Evolutionary conservation across 2,797 vertebrate species (phyloP).

Genomic region (Coranthus polyacanthus): DNA sequence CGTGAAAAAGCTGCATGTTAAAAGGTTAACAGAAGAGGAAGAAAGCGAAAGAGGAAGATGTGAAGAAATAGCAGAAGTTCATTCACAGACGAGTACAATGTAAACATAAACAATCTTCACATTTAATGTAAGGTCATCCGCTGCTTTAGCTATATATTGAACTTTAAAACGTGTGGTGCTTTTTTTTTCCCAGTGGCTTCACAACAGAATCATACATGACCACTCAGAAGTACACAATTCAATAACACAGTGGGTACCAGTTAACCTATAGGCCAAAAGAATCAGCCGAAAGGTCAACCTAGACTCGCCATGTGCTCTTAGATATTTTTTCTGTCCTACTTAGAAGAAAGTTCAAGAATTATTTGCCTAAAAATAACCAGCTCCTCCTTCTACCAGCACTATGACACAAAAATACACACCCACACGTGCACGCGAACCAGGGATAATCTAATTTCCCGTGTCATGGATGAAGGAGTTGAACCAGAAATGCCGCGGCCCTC

Average conservation of each 20-base stretch:
- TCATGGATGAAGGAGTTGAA: constrained; percentile 61
- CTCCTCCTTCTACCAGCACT: constrained; percentile 2
- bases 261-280: constrained; percentile 1
- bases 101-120: too few relatives aligned
- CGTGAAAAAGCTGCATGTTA: too few relatives aligned
- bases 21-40: too few relatives aligned
- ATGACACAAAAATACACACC: constrained; percentile 24
- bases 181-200: constrained; percentile 1
- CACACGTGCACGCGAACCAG: constrained; percentile 25
- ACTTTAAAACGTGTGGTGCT: too few relatives aligned
- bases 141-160: too few relatives aligned
- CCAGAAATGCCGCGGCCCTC: constrained; percentile 47
- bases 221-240: constrained; percentile 13
- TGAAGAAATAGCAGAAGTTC: too few relatives aligned
- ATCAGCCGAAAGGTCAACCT: constrained; percentile 31
- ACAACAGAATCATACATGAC: not conserved
- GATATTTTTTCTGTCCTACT: not conserved
- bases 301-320: not conserved
- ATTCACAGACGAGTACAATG: too few relatives aligned
- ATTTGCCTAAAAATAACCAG: constrained; percentile 25
- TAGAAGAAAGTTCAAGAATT: constrained; percentile 7
- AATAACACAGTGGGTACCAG: constrained; percentile 18
- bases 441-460: constrained; percentile 61
- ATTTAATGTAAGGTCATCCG: too few relatives aligned
- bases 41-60: too few relatives aligned